Evolutionary conservation across 2,113 vertebrate genomes (phyloP).

Genomic region (Xiphorhynchus elegans): DNA sequence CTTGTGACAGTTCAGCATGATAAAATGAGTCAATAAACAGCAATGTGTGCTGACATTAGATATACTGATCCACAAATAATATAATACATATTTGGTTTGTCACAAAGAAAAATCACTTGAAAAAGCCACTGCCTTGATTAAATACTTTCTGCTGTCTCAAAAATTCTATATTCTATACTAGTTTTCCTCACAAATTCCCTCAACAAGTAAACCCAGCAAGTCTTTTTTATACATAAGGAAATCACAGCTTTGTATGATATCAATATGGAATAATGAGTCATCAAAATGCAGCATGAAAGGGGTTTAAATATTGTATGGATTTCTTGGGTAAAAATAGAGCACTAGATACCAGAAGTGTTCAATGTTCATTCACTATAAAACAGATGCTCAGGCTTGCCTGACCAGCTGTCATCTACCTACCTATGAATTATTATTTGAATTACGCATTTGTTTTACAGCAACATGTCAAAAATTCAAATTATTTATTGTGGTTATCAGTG

Average conservation of each 20-base stretch:
- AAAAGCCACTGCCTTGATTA: background rate
- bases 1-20: conserved; percentile 70
- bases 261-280: conserved; percentile 41
- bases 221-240: conserved; percentile 1
- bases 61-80: conserved; percentile 47
- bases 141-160: background rate
- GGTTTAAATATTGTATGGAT: conserved; percentile 39
- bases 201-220: background rate
- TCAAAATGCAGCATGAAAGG: conserved; percentile 30
- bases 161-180: background rate
- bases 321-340: conserved; percentile 32
- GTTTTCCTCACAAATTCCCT: background rate
- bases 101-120: conserved; percentile 61
- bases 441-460: background rate
- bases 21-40: conserved; percentile 73
- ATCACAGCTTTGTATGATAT: conserved; percentile 5
- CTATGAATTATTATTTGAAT: background rate
- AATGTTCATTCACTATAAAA: background rate
- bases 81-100: conserved; percentile 21
- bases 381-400: background rate
- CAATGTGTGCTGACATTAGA: conserved; percentile 11
- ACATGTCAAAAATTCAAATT: background rate
- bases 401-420: background rate
- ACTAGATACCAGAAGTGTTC: background rate
- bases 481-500: background rate